Conservation (phyloP, 2,113 vertebrate species). For the Anguilla japonica region DNA sequence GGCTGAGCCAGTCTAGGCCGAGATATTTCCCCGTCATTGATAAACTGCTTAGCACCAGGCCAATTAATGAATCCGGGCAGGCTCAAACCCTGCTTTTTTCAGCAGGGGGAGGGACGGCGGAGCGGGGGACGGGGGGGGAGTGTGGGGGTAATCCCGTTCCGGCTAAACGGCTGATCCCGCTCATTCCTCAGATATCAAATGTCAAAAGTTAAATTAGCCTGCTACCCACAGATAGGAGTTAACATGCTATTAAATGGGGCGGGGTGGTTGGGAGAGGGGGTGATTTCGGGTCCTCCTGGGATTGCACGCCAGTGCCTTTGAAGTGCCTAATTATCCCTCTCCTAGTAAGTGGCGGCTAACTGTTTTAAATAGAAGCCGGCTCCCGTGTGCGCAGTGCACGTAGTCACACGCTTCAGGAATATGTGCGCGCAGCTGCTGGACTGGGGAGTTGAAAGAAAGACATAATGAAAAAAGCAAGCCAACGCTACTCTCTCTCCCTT, state of each 20-base stretch:
- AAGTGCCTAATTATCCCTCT: constrained; percentile 74
- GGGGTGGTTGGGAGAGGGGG: constrained; percentile 32
- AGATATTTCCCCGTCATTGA: constrained; percentile 72
- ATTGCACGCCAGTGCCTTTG: constrained; percentile 71
- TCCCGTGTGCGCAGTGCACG: constrained; percentile 21
- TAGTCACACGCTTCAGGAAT: constrained; percentile 32
- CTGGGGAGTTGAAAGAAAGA: not conserved
- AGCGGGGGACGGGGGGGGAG: constrained; percentile 40
- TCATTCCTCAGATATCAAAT: constrained; percentile 80
- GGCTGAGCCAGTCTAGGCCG: constrained; percentile 57
- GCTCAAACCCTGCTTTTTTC: constrained; percentile 57
- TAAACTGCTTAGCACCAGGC: constrained; percentile 77
- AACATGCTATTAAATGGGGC: constrained; percentile 72
- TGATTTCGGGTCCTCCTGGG: constrained; percentile 56
- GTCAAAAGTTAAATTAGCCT: constrained; percentile 83
- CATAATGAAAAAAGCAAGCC: not conserved
- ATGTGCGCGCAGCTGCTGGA: not conserved
- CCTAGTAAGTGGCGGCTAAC: constrained; percentile 60
- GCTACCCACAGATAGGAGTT: constrained; percentile 76
- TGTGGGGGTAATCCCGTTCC: constrained; percentile 75
- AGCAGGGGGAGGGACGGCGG: constrained; percentile 29
- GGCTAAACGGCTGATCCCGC: constrained; percentile 80
- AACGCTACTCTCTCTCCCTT: not conserved
- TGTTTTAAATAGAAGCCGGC: constrained; percentile 55
- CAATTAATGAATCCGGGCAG: constrained; percentile 77